Evolutionary conservation across 2,888 invertebrate species (phyloP).

Genomic region (Suillia variegata): DNA sequence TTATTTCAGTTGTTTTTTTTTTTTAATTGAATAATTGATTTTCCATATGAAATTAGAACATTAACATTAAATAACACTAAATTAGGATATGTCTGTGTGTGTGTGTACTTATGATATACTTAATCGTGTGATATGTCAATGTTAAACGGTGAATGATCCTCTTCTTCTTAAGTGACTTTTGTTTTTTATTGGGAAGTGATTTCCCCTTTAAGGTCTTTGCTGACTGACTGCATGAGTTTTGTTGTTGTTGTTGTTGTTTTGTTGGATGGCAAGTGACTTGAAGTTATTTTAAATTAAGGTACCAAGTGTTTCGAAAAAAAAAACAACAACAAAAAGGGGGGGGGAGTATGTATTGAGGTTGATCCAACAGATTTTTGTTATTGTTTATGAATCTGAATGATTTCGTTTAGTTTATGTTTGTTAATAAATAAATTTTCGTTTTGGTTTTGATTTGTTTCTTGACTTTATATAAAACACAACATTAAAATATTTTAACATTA

Average conservation of each 20-base stretch:
- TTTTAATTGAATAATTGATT: conserved; percentile 20
- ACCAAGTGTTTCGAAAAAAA: no score
- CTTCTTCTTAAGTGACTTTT: no score
- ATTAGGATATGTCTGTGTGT: conserved; percentile 17
- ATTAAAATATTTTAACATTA: neutral
- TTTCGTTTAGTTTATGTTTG: conserved; percentile 22
- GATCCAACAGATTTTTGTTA: no score
- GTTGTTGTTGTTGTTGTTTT: no score
- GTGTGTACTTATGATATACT: conserved; percentile 19
- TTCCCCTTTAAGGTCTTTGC: no score
- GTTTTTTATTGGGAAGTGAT: no score
- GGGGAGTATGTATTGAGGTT: no score
- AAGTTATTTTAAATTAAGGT: neutral
- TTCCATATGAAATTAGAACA: conserved; percentile 26
- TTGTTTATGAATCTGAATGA: conserved; percentile 22
- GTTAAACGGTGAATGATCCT: no score
- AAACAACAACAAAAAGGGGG: no score
- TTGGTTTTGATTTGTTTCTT: neutral
- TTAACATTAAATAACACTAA: conserved; percentile 21
- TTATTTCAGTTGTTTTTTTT: neutral
- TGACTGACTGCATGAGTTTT: neutral
- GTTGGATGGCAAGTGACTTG: conserved; percentile 1
- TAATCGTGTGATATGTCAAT: neutral
- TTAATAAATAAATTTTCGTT: conserved; percentile 28
- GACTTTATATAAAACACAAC: neutral